These are phyloP conservation scores for Penaeus chinensis DNA, from an alignment of 1,140 invertebrate species.

Conservation along the genomic window DNA sequence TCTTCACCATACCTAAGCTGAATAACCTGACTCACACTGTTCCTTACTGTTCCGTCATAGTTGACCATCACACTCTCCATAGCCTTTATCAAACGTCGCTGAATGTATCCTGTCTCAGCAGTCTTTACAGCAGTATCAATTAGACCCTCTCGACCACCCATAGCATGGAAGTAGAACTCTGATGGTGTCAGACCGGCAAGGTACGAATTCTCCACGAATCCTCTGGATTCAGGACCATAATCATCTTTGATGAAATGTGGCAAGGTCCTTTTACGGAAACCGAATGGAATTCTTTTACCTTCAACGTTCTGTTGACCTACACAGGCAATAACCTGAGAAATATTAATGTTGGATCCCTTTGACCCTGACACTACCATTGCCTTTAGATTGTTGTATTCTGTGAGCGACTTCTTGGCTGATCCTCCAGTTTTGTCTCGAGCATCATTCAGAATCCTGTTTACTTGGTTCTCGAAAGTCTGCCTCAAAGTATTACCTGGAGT, in stretches of 20 bases:
- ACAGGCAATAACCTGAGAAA: slow-evolving; percentile 99
- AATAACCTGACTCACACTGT: slow-evolving; percentile 95
- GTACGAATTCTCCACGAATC: slow-evolving; percentile 99
- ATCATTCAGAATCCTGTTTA: slow-evolving; percentile 99
- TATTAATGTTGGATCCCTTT: slow-evolving; percentile 99
- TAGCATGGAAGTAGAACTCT: slow-evolving; percentile 99
- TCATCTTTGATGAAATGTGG: slow-evolving; percentile 99
- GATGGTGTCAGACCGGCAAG: slow-evolving; percentile 98
- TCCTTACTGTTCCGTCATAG: slow-evolving; percentile 96
- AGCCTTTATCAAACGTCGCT: slow-evolving; percentile 99
- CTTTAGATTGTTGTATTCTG: slow-evolving; percentile 99
- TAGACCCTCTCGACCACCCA: slow-evolving; percentile 99
- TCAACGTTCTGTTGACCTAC: slow-evolving; percentile 99
- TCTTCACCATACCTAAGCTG: slow-evolving; percentile 84
- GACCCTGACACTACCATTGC: slow-evolving; percentile 99
- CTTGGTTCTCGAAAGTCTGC: slow-evolving; percentile 83
- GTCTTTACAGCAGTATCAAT: slow-evolving; percentile 99
- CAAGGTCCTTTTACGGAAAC: slow-evolving; percentile 96
- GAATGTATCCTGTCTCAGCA: slow-evolving; percentile 99
- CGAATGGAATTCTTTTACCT: slow-evolving; percentile 99
- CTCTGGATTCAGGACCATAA: slow-evolving; percentile 98
- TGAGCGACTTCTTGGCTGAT: slow-evolving; percentile 98
- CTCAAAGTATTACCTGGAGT: slow-evolving; percentile 88
- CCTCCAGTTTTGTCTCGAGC: slow-evolving; percentile 99
- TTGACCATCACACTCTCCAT: slow-evolving; percentile 99